Conservation (phyloP, 2,888 invertebrate genomes). For the Polyploca ridens region DNA sequence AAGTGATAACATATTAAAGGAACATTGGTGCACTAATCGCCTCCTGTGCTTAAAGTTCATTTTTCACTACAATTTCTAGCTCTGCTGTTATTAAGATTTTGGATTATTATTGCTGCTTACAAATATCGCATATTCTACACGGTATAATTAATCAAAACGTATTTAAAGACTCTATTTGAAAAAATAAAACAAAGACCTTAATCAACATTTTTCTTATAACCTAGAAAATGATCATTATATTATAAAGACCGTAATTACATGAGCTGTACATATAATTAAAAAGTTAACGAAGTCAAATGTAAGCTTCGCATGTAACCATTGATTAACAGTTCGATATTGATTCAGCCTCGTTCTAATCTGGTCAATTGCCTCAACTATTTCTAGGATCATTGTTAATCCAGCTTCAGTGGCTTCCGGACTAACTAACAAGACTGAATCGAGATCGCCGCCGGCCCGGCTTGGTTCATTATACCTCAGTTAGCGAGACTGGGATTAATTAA, state of each 20-base stretch:
- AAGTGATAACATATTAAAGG: constrained; percentile 7
- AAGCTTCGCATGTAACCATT: background rate
- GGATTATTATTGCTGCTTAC: background rate
- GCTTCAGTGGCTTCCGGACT: constrained; percentile 12
- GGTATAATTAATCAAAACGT: no score
- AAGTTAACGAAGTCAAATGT: background rate
- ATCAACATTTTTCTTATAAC: background rate
- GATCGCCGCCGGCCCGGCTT: constrained; percentile 8
- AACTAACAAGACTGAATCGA: constrained; percentile 12
- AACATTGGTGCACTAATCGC: constrained; percentile 2
- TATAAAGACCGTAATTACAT: background rate
- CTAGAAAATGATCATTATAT: no score
- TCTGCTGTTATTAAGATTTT: background rate
- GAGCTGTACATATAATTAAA: background rate
- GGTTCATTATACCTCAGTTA: constrained; percentile 15
- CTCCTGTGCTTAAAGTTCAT: background rate
- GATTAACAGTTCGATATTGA: constrained; percentile 32
- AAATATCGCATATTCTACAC: background rate
- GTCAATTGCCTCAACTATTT: constrained; percentile 38
- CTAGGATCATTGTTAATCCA: constrained; percentile 32
- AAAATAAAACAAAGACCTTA: background rate
- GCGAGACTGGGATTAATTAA: constrained; percentile 15
- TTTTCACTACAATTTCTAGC: background rate
- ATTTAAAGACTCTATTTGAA: no score
- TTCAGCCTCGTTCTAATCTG: constrained; percentile 31